Evolutionary conservation across 2,113 vertebrate genomes (phyloP).

Genomic region (Speoplatyrhinus poulsoni): DNA sequence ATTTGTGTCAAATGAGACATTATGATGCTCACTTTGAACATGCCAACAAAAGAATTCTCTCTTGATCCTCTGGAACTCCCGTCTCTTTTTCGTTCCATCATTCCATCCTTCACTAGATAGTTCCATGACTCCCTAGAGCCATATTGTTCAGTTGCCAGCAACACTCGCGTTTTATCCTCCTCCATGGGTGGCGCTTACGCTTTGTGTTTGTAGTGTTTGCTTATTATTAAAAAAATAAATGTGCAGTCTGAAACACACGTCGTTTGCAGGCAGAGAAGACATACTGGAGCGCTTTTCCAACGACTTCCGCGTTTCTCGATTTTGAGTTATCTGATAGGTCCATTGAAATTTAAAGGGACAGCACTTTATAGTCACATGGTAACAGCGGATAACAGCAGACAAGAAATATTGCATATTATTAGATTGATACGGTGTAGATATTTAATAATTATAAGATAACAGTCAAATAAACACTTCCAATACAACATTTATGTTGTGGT

Average conservation of each 20-base stretch:
- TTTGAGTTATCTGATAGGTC: slow-evolving; percentile 36
- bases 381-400: neutral
- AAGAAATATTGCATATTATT: neutral
- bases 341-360: slow-evolving; percentile 13
- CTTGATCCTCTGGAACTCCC: slow-evolving; percentile 3
- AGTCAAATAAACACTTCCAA: too few species aligned
- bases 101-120: slow-evolving; percentile 62
- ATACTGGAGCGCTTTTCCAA: slow-evolving; percentile 63
- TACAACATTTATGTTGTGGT: too few species aligned
- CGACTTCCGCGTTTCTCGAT: neutral
- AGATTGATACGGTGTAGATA: neutral
- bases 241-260: neutral
- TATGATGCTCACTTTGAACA: slow-evolving; percentile 71
- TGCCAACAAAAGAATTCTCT: slow-evolving; percentile 47
- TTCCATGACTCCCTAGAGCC: slow-evolving; percentile 72
- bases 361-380: neutral
- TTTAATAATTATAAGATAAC: neutral
- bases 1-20: neutral
- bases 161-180: neutral
- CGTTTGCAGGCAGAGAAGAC: neutral
- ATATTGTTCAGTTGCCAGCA: slow-evolving; percentile 74
- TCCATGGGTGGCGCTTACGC: slow-evolving; percentile 26
- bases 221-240: too few species aligned
- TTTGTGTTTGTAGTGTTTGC: neutral
- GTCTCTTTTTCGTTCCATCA: slow-evolving; percentile 58